Conservation (phyloP, 2,113 vertebrate species). For the Dermatemys mawii region DNA sequence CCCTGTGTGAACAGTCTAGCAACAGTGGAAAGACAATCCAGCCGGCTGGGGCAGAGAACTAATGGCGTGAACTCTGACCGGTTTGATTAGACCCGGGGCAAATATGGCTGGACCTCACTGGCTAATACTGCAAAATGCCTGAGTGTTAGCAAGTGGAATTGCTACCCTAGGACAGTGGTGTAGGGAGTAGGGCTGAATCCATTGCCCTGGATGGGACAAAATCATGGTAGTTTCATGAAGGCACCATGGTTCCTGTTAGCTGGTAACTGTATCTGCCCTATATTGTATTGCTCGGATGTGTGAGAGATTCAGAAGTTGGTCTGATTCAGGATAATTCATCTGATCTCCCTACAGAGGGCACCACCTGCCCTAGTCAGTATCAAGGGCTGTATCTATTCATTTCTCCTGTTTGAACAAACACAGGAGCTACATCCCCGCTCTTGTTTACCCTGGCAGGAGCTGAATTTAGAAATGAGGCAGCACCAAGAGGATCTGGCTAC, state of each 20-base stretch:
- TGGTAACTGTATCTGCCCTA: rapidly evolving
- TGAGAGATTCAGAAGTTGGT: background rate
- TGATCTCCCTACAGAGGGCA: background rate
- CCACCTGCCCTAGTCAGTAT: rapidly evolving
- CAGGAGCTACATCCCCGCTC: background rate
- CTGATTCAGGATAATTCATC: background rate
- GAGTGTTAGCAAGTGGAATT: background rate
- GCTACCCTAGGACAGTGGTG: background rate
- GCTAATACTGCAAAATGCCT: background rate
- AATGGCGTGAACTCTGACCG: background rate
- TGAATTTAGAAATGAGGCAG: conserved; percentile 87
- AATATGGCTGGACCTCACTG: background rate
- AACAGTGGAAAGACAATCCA: background rate
- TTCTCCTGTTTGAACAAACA: background rate
- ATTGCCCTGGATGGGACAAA: background rate
- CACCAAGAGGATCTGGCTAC: conserved; percentile 85
- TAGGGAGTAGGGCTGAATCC: background rate
- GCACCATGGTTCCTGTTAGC: rapidly evolving
- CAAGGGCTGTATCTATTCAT: rapidly evolving
- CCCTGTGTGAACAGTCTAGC: background rate
- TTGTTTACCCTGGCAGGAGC: conserved; percentile 81
- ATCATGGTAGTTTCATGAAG: background rate
- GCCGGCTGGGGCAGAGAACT: background rate
- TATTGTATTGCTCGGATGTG: rapidly evolving
- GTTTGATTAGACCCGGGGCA: background rate